Conservation (phyloP, 2,797 vertebrate genomes). For the Enteromius radiatus region DNA sequence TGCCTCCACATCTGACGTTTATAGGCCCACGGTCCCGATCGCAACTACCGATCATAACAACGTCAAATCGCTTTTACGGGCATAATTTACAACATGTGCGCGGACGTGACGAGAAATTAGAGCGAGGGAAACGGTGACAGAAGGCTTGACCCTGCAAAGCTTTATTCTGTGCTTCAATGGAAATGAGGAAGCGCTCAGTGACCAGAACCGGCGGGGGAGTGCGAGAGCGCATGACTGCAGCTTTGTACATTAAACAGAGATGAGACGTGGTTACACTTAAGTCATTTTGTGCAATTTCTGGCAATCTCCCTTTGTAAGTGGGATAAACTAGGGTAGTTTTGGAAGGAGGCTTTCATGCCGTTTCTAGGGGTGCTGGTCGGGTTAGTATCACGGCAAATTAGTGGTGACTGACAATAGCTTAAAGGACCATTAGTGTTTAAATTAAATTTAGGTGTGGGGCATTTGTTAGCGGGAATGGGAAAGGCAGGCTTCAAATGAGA, state of each 20-base stretch:
- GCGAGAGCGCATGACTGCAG: conserved; percentile 24
- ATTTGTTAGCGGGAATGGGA: conserved; percentile 18
- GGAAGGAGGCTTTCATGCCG: conserved; percentile 37
- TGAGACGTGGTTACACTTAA: conserved; percentile 56
- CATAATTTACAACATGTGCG: conserved; percentile 45
- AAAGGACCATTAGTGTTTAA: conserved; percentile 43
- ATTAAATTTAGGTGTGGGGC: conserved; percentile 29
- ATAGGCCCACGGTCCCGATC: conserved; percentile 18
- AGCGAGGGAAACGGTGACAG: conserved; percentile 15
- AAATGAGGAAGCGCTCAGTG: conserved; percentile 24
- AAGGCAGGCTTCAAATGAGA: neutral
- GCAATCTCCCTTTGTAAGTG: conserved; percentile 47
- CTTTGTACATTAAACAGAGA: conserved; percentile 47
- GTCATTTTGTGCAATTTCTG: conserved; percentile 49
- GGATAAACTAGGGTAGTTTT: conserved; percentile 46
- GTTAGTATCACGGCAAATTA: conserved; percentile 46
- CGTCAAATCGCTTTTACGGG: conserved; percentile 36
- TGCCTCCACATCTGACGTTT: conserved; percentile 5
- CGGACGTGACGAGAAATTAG: conserved; percentile 40
- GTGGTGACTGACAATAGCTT: conserved; percentile 46
- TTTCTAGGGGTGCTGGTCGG: conserved; percentile 8
- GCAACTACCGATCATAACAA: conserved; percentile 30
- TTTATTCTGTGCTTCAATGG: conserved; percentile 32
- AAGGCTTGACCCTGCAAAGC: conserved; percentile 33
- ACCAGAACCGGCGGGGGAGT: conserved; percentile 24